Evolutionary conservation across 2,888 invertebrate species (phyloP).

Genomic region (Ormyrus pomaceus): DNA sequence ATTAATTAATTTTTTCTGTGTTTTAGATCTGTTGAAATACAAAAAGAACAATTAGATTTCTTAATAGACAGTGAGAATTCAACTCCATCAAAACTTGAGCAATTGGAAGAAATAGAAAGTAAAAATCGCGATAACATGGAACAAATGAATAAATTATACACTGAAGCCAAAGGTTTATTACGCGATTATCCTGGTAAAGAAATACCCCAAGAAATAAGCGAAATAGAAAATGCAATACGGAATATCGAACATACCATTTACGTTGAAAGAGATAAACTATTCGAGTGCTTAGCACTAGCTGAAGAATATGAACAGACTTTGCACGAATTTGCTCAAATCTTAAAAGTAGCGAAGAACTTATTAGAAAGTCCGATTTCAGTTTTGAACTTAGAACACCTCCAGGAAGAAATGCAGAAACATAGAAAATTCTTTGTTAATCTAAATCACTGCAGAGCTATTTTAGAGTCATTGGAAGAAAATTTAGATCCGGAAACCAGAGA

Average conservation of each 20-base stretch:
- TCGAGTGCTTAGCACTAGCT: constrained; percentile 85
- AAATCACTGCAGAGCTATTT: constrained; percentile 90
- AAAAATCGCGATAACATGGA: constrained; percentile 81
- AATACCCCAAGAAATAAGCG: constrained; percentile 82
- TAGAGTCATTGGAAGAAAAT: constrained; percentile 90
- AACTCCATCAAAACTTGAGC: constrained; percentile 82
- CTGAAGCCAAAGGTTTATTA: constrained; percentile 80
- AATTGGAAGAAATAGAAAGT: constrained; percentile 84
- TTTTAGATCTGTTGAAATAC: constrained; percentile 68
- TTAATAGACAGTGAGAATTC: constrained; percentile 81
- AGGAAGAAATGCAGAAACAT: constrained; percentile 93
- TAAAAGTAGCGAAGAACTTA: constrained; percentile 88
- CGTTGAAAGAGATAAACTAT: constrained; percentile 85
- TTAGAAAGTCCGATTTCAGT: constrained; percentile 87
- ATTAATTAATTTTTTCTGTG: neutral
- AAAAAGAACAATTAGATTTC: constrained; percentile 76
- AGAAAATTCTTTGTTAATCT: constrained; percentile 92
- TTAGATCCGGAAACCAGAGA: constrained; percentile 87
- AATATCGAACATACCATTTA: constrained; percentile 83
- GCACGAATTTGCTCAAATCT: constrained; percentile 90
- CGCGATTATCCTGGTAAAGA: constrained; percentile 84
- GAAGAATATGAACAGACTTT: constrained; percentile 93
- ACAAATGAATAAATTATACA: constrained; percentile 80
- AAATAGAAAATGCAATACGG: constrained; percentile 82
- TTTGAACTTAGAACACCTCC: constrained; percentile 86